These are phyloP conservation scores for Notiomystis cincta DNA, from an alignment of 2,113 vertebrate genomes.

Conservation along the genomic window DNA sequence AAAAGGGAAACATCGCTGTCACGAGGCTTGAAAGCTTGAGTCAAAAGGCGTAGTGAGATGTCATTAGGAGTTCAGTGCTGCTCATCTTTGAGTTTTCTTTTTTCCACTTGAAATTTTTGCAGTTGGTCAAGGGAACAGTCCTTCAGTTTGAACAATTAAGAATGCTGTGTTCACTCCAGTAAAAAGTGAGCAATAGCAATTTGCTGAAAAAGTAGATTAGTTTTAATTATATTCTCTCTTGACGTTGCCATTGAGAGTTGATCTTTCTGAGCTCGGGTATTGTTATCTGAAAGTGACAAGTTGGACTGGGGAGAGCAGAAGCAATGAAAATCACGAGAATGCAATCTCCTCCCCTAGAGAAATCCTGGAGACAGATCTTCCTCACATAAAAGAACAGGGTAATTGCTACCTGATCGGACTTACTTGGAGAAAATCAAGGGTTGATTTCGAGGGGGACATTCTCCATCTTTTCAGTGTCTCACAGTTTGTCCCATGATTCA, in stretches of 20 bases:
- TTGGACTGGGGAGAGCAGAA: background rate
- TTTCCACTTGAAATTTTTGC: background rate
- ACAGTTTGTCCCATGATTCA: background rate
- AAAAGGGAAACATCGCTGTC: background rate
- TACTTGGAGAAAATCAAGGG: background rate
- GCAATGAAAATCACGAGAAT: background rate
- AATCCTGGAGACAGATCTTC: background rate
- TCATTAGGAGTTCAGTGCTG: background rate
- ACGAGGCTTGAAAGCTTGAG: background rate
- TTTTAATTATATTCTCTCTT: background rate
- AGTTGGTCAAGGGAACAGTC: background rate
- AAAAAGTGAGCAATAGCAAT: background rate
- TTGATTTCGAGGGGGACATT: background rate
- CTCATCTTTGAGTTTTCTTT: background rate
- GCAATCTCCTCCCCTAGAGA: background rate
- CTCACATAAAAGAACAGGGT: rapidly evolving
- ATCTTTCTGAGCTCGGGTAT: background rate
- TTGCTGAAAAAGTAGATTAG: background rate
- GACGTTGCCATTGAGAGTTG: background rate
- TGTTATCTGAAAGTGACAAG: background rate
- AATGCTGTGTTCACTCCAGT: background rate
- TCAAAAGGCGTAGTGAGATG: background rate
- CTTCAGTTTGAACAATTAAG: background rate
- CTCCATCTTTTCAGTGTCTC: background rate
- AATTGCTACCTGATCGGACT: background rate